These are phyloP conservation scores for Meliscaeva auricollis DNA, from an alignment of 2,888 invertebrate species.

Conservation along the genomic window DNA sequence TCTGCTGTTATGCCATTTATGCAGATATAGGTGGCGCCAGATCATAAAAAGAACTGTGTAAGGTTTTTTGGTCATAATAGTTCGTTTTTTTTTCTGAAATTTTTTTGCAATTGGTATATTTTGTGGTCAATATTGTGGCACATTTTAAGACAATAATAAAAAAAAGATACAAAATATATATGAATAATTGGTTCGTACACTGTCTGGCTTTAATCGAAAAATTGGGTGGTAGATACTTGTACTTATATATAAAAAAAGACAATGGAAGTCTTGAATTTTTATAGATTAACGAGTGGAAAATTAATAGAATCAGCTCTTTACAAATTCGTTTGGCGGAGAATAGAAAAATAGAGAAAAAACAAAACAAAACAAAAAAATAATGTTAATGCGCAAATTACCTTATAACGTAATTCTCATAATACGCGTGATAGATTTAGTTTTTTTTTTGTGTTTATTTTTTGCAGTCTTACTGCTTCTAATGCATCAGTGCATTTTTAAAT, in stretches of 20 bases:
- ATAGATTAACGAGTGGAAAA: conserved; percentile 29
- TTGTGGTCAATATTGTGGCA: conserved; percentile 43
- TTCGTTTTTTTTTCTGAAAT: conserved; percentile 7
- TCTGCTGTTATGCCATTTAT: conserved; percentile 13
- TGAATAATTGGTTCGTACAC: conserved; percentile 15
- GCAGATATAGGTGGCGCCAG: conserved; percentile 67
- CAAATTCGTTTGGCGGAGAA: conserved; percentile 35
- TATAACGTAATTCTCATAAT: conserved; percentile 59
- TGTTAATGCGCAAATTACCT: conserved; percentile 63
- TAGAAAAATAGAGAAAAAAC: conserved; percentile 8
- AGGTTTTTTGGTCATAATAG: conserved; percentile 53
- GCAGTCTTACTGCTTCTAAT: conserved; percentile 7
- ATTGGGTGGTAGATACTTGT: background rate
- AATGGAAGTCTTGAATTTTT: conserved; percentile 37
- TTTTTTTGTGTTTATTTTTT: conserved; percentile 8
- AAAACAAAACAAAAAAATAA: conserved; percentile 13
- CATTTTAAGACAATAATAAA: background rate
- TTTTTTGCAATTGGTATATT: background rate
- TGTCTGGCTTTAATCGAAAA: conserved; percentile 10
- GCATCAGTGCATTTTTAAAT: conserved; percentile 26
- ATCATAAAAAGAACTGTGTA: conserved; percentile 37
- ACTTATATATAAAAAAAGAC: background rate
- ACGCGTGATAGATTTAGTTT: conserved; percentile 55
- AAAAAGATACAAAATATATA: conserved; percentile 3
- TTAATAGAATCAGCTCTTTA: conserved; percentile 29